Evolutionary conservation across 2,888 invertebrate species (phyloP), one percentile per base, ranked within the genome.

Genomic region (Drosophila sordidapex): DNA sequence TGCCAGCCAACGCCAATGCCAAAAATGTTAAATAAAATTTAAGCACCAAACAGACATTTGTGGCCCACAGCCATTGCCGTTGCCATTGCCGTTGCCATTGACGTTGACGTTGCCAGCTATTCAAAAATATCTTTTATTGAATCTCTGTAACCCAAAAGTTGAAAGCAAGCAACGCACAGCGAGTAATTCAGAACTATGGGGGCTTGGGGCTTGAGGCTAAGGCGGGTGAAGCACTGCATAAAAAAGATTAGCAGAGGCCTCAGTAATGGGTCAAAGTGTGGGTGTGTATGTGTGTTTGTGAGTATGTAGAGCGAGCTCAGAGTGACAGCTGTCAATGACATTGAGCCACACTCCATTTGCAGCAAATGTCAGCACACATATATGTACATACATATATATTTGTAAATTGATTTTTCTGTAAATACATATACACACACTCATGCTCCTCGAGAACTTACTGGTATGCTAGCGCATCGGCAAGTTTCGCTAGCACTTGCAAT

Each of bases 91-190:
- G 33, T 61, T 65, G 77, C 74, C 64, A 33, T 46, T 53, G 71
- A 27, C 31, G 21, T 31, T 63, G 53, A 61, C 70, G 48, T 59
- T 66, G 76, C 65, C 74, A 65, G 43, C 77, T 74, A 80, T 78
- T 81, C 72, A 78, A 81, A 81, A 81, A 77, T 81, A 86, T 88
- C 82, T 88, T 71, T 73, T 76, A 88, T 86, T 88, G 87, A 86
- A 88, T 86, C 89, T 81, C 68, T 60, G 82, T 73, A 72, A 67
- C 72, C 74, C 82, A 69, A 70, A 70, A 69, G 65, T 57, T 53
- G 58, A 70, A 61, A 31, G 63, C 52, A 35, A 25, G 38, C 35
- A 35, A 36, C 36, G 15, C 25, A 33, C 56, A 29, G 2, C 29
- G n/a, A 49, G 33, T 48, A 46, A 62, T 58, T 49, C 33, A 25